A percentile compares a stretch with the other conserved stretches of the same genome.
Conservation (phyloP, 2,113 vertebrate species). For the Anoplopoma fimbria region DNA sequence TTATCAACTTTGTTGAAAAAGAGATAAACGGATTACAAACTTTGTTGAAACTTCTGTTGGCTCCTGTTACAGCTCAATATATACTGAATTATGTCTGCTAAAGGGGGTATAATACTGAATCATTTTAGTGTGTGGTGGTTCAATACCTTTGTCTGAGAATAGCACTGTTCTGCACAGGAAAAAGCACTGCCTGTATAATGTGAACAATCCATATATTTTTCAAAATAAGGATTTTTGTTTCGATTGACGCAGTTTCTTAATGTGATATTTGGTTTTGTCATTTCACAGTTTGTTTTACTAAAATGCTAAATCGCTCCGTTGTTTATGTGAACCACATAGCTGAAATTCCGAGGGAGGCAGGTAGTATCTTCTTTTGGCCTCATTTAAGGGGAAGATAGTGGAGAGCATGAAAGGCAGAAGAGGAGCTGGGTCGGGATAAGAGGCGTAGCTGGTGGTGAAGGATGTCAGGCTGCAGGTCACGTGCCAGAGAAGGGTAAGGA, state of each 20-base stretch:
- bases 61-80: slow-evolving; percentile 17
- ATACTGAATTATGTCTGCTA: slow-evolving; percentile 16
- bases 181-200: neutral
- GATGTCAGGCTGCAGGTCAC: slow-evolving; percentile 40
- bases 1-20: slow-evolving; percentile 46
- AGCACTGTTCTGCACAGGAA: neutral
- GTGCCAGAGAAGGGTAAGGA: slow-evolving; percentile 21
- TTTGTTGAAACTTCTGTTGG: slow-evolving; percentile 43
- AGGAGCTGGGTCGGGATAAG: slow-evolving; percentile 34
- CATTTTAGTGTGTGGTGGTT: neutral
- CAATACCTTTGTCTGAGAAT: slow-evolving; percentile 1
- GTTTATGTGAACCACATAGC: neutral
- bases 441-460: slow-evolving; percentile 34
- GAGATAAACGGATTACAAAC: slow-evolving; percentile 36
- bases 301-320: neutral
- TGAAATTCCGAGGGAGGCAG: neutral
- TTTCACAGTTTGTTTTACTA: slow-evolving; percentile 10
- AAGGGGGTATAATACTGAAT: neutral
- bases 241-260: neutral
- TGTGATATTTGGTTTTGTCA: neutral
- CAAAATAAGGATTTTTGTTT: neutral
- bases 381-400: neutral
- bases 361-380: slow-evolving; percentile 1
- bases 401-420: slow-evolving; percentile 10
- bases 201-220: neutral